Conservation (phyloP, 2,797 vertebrate genomes). For the Pelochelys cantorii region DNA sequence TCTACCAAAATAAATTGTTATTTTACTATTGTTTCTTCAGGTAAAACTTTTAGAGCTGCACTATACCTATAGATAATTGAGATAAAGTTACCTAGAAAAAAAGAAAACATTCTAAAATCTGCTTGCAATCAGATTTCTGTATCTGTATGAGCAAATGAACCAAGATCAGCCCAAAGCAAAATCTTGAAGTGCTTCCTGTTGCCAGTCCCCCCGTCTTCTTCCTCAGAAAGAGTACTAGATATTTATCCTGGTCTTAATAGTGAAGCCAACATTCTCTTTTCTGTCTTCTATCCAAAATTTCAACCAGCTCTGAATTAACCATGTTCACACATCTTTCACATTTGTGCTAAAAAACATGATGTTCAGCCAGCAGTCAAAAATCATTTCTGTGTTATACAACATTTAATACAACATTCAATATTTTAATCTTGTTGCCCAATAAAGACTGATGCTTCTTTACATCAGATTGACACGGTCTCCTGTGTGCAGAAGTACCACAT, state of each 20-base stretch:
- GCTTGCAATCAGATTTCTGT: neutral
- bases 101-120: neutral
- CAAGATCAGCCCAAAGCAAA: neutral
- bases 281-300: too few relatives aligned
- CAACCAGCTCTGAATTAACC: neutral
- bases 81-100: neutral
- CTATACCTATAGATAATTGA: neutral
- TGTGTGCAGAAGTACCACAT: neutral
- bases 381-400: neutral
- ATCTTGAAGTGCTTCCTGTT: neutral
- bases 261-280: neutral
- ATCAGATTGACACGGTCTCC: neutral
- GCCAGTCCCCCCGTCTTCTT: neutral
- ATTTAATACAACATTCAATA: too few relatives aligned
- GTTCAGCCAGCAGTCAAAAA: neutral
- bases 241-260: neutral
- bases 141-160: neutral
- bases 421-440: neutral
- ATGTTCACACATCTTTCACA: accelerated
- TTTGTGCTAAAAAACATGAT: neutral
- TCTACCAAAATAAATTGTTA: neutral
- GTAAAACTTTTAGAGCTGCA: neutral
- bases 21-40: neutral
- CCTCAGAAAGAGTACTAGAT: constrained; percentile 7
- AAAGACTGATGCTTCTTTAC: neutral